Evolutionary conservation across 2,797 vertebrate species (phyloP).

Genomic region (Intellagama lesueurii): DNA sequence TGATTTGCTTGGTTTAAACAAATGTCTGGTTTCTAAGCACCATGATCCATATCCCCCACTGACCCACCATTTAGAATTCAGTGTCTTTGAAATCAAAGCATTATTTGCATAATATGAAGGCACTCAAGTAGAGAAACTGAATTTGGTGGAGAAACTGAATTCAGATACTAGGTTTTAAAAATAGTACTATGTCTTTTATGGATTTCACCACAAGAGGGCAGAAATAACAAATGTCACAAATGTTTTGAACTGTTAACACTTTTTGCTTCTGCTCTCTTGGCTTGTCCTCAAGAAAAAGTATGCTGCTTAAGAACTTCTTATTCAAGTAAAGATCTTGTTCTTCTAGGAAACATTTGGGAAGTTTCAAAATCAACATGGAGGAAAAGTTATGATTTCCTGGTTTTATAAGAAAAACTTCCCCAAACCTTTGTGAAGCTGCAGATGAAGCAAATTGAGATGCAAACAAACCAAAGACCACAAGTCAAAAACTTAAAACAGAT

Average conservation of each 20-base stretch:
- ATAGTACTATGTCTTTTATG: neutral
- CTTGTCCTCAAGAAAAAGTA: neutral
- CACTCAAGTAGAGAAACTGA: neutral
- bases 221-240: neutral
- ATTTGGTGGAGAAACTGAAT: neutral
- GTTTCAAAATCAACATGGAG: neutral
- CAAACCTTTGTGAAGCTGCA: neutral
- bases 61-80: neutral
- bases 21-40: neutral
- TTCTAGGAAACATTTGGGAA: neutral
- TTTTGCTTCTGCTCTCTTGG: neutral
- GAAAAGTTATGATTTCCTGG: neutral
- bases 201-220: conserved; percentile 45
- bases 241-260: neutral
- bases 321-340: neutral
- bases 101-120: too few species aligned
- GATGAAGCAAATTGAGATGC: neutral
- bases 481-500: neutral
- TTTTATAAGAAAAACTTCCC: neutral
- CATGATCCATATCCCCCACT: neutral
- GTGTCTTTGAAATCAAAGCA: conserved; percentile 19
- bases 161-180: neutral
- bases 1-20: neutral
- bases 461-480: neutral
- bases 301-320: neutral